These are phyloP conservation scores for Equus przewalskii DNA, from an alignment of 2,113 vertebrate species.

Conservation along the genomic window DNA sequence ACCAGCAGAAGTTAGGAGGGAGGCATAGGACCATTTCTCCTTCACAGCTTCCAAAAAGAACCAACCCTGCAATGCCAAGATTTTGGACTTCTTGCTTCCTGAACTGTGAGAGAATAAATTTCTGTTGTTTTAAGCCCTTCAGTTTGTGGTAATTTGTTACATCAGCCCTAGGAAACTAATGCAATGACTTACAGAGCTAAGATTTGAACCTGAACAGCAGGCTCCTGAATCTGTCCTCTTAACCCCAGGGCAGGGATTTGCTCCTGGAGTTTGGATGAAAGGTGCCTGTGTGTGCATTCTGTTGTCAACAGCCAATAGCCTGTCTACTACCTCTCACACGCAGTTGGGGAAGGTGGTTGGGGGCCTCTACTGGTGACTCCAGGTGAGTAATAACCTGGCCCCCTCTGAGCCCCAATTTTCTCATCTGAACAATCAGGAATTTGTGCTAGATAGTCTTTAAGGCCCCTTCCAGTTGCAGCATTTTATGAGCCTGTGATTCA, in stretches of 20 bases:
- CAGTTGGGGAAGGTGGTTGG: background rate
- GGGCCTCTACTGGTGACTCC: background rate
- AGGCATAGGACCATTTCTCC: background rate
- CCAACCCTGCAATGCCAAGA: background rate
- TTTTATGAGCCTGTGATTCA: conserved; percentile 64
- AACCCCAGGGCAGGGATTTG: background rate
- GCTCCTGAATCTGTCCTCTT: background rate
- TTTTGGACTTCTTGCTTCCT: background rate
- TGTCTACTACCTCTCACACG: background rate
- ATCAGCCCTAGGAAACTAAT: background rate
- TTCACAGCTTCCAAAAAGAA: background rate
- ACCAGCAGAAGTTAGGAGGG: background rate
- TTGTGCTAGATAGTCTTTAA: conserved; percentile 30
- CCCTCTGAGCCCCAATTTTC: background rate
- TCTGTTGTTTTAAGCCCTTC: background rate
- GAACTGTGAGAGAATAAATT: background rate
- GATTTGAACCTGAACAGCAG: background rate
- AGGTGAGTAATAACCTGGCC: background rate
- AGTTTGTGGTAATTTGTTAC: conserved; percentile 7
- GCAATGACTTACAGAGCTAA: conserved; percentile 28
- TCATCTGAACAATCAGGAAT: conserved; percentile 36
- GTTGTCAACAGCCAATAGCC: background rate
- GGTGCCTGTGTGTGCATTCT: background rate
- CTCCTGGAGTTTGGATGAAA: background rate
- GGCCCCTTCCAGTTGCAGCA: conserved; percentile 24